These are phyloP conservation scores for Gopherus evgoodei DNA, from an alignment of 2,113 vertebrate species.

Conservation along the genomic window DNA sequence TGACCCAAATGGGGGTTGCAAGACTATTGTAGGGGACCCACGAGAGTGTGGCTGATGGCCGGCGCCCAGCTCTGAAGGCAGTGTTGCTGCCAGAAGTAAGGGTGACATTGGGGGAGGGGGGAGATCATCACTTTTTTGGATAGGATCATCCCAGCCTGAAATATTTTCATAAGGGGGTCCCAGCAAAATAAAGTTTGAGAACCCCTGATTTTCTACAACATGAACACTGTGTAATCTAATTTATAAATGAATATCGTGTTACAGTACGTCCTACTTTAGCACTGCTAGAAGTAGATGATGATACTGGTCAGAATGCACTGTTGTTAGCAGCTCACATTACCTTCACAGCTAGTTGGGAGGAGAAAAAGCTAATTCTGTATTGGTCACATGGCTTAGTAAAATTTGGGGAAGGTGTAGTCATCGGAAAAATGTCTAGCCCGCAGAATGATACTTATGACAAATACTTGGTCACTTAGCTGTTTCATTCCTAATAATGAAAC, in stretches of 20 bases:
- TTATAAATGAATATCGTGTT: constrained; percentile 16
- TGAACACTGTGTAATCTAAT: not conserved
- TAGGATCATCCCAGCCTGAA: too few relatives aligned
- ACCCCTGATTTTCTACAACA: not conserved
- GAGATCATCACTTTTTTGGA: too few relatives aligned
- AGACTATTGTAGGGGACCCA: too few relatives aligned
- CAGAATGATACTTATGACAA: not conserved
- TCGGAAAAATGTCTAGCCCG: not conserved
- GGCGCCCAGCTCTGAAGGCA: too few relatives aligned
- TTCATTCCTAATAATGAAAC: not conserved
- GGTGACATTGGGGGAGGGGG: too few relatives aligned
- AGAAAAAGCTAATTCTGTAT: not conserved
- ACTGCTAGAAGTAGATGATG: not conserved
- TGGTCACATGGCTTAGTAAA: not conserved
- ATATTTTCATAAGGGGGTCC: too few relatives aligned
- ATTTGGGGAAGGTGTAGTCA: not conserved
- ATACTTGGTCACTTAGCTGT: not conserved
- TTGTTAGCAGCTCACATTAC: constrained; percentile 28
- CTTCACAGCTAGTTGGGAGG: constrained; percentile 3
- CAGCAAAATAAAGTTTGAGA: too few relatives aligned
- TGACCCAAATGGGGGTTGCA: too few relatives aligned
- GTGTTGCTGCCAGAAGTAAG: too few relatives aligned
- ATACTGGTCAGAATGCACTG: not conserved
- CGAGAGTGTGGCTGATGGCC: too few relatives aligned
- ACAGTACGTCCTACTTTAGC: not conserved